These are phyloP conservation scores for Pollimyrus isidori DNA, from an alignment of 2,113 vertebrate genomes.

Conservation along the genomic window DNA sequence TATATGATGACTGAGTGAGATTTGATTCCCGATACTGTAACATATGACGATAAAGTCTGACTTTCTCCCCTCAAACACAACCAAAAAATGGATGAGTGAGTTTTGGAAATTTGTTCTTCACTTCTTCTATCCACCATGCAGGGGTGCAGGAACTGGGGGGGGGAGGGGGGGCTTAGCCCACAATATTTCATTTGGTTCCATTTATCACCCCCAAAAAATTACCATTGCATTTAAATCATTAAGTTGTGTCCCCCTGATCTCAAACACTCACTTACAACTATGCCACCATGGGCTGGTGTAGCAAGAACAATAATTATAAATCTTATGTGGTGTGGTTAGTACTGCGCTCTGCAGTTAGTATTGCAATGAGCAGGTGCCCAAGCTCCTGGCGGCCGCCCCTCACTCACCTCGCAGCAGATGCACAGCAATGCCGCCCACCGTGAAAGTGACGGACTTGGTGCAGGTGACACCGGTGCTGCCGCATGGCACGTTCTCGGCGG, in stretches of 20 bases:
- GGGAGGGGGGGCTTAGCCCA: background rate
- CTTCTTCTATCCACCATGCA: no score
- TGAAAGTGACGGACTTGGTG: conserved; percentile 77
- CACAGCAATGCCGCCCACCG: conserved; percentile 66
- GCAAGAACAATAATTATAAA: background rate
- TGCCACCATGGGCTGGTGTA: no score
- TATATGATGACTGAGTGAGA: background rate
- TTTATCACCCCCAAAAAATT: background rate
- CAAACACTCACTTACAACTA: background rate
- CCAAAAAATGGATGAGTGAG: no score
- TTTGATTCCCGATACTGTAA: background rate
- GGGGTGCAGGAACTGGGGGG: background rate
- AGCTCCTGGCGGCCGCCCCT: background rate
- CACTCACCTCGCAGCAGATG: conserved; percentile 76
- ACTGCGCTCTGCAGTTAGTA: background rate
- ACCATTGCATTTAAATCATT: background rate
- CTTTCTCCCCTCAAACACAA: no score
- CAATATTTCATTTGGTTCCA: background rate
- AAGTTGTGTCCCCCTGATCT: background rate
- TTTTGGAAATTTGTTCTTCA: no score
- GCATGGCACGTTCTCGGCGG: conserved; percentile 78
- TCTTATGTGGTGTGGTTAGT: background rate
- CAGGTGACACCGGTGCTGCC: conserved; percentile 76
- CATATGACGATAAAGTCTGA: background rate
- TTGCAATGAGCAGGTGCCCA: background rate